Evolutionary conservation across 2,113 vertebrate species (phyloP).

Genomic region (Spizaetus ornatus): DNA sequence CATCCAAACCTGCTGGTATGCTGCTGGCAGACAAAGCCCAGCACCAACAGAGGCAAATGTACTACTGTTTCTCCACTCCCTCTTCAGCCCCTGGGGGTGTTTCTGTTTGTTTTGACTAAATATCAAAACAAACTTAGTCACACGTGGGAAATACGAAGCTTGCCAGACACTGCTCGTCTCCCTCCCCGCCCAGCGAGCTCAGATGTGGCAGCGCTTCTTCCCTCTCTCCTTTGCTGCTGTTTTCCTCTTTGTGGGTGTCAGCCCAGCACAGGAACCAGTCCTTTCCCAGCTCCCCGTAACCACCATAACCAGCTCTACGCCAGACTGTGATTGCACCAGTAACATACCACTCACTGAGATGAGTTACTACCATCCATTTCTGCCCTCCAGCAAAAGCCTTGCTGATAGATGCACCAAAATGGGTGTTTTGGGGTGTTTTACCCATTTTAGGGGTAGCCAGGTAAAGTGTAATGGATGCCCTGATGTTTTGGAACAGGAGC

Average conservation of each 20-base stretch:
- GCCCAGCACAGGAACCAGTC: neutral
- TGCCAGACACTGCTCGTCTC: neutral
- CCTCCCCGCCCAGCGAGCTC: accelerated
- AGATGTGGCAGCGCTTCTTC: neutral
- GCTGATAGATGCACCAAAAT: neutral
- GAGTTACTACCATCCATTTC: neutral
- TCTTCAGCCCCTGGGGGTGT: accelerated
- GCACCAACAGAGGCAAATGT: neutral
- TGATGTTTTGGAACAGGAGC: neutral
- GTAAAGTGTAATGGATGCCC: neutral
- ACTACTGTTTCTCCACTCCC: neutral
- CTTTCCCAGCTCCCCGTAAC: neutral
- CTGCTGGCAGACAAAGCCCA: neutral
- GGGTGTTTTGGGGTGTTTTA: neutral
- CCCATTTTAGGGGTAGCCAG: neutral
- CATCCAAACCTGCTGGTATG: neutral
- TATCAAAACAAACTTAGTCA: neutral
- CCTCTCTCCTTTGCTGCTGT: neutral
- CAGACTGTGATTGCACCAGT: neutral
- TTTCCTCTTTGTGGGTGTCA: neutral
- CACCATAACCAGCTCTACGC: neutral
- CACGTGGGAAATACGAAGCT: accelerated
- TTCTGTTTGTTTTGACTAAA: neutral
- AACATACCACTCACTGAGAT: neutral
- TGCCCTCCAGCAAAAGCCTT: neutral